Base-by-base conservation (phyloP, 1,140 invertebrate species). In the Zaprionus gabonicus region DNA sequence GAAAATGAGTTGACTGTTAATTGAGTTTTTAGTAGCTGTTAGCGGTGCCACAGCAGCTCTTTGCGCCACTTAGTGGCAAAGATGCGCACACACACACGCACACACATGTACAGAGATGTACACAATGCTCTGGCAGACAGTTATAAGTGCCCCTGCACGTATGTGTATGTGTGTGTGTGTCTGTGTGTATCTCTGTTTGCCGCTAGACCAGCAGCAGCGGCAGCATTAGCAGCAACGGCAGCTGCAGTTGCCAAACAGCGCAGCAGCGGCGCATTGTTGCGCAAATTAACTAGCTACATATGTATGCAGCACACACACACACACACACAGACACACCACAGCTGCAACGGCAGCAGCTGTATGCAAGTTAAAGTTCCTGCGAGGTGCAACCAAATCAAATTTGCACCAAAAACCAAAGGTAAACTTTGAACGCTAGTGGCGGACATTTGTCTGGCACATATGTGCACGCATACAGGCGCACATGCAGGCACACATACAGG, bases 11-110 rank as follows among this genome's bases (percentile, higher is more conserved):
- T 80, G 58, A 67, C 68, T 82, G 83, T 68, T 87, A 87, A 87
- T 87, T 87, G 83, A 87, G 83, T 87, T 87, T 87, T 87, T 83
- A 87, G 80, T 78, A 88, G 83, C 83, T 87, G 83, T 87, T 87
- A 83, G 83, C 83, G 84, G 79, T 86, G 69, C 62, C 74, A 66
- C 76, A 82, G 76, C 76, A 87, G 64, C 84, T 80, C 82, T 88
- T 88, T 81, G 71, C 84, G 53, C 74, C 80, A 83, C 77, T 87
- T 88, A 88, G 86, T 64, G 74, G 78, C 71, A 71, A 78, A 71
- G 83, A 82, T 80, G 77, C 64, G 67, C 80, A 69, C 46, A 81
- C 56, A 77, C 67, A n/a, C 31, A n/a, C 31, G 20, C 28, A 55
- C 64, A n/a, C 31, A 27, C 28, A 55, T 57, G 25, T 36, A 36